Conservation (phyloP, 1,140 invertebrate genomes). For the Hermetia illucens region DNA sequence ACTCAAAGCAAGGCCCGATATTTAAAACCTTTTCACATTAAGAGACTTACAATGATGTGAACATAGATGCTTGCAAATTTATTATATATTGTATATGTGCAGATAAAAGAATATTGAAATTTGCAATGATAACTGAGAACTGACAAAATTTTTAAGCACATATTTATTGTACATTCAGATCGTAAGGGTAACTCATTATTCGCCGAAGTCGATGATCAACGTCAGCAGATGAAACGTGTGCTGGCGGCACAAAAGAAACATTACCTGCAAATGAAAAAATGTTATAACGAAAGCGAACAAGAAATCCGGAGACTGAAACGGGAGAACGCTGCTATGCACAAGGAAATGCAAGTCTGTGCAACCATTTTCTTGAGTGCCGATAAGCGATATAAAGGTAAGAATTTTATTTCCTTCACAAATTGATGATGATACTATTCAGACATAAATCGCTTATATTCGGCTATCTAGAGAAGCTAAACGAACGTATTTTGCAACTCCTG, state of each 20-base stretch:
- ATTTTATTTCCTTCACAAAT: neutral
- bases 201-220: conserved; percentile 37
- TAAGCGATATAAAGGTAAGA: conserved; percentile 20
- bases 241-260: conserved; percentile 28
- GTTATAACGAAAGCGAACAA: conserved; percentile 22
- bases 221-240: conserved; percentile 27
- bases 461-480: conserved; percentile 21
- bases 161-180: conserved; percentile 8
- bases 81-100: neutral
- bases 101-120: no score
- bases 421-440: conserved; percentile 1
- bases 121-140: no score
- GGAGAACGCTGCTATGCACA: conserved; percentile 29
- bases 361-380: conserved; percentile 27
- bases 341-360: conserved; percentile 21
- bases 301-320: conserved; percentile 31
- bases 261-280: conserved; percentile 31
- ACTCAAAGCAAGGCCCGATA: no score
- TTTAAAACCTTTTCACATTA: no score
- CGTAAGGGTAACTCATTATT: conserved; percentile 37
- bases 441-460: neutral
- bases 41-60: no score
- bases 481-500: conserved; percentile 19
- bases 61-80: neutral
- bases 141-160: neutral